Base-by-base conservation (phyloP, 2,888 invertebrate species). In the Maniola hyperantus region DNA sequence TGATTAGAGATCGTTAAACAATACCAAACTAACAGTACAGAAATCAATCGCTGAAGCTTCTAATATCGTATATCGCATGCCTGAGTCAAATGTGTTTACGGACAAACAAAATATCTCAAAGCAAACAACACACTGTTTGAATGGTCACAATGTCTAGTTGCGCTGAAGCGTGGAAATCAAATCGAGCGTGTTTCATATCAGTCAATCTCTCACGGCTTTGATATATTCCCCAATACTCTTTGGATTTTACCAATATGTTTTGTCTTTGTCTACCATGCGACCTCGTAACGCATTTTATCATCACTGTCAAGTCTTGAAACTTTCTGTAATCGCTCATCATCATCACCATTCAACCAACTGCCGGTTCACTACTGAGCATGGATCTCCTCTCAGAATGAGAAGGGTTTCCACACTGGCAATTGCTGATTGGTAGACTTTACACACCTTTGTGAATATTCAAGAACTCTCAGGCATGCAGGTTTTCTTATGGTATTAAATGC, bases 51-150 rank as follows among this genome's bases (percentile, higher is more conserved):
- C 46, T 34, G 18, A 18, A 59, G 20, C 59, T 34, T 46, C 34
- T 48, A 48, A 59, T 46, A 59, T 48, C 46, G 20, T n/a, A 62
- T 55, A 26, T 66, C 36, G 48, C 44, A 48, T 48, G 59, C 57
- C 53, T 48, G 65, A 62, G 46, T 44, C 34, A 48, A 61, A 46
- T 18, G 58, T 66, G 68, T 68, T 65, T 63, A 51, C 65, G n/a
- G 33, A 48, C 54, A 60, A 63, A 70, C 66, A 59, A 48, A 58
- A 65, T 55, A 63, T 66, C 59, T 60, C 44, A 20, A 48, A 36
- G 58, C 66, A 62, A 68, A 68, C 64, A 71, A 39, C 61, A 39
- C 53, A 63, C 62, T 54, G 58, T 66, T 68, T 70, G 66, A 64
- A 57, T 50, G 62, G 58, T 55, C 64, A 60, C 64, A 67, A 55